Conservation (phyloP, 2,113 vertebrate genomes). For the Scatophagus argus region DNA sequence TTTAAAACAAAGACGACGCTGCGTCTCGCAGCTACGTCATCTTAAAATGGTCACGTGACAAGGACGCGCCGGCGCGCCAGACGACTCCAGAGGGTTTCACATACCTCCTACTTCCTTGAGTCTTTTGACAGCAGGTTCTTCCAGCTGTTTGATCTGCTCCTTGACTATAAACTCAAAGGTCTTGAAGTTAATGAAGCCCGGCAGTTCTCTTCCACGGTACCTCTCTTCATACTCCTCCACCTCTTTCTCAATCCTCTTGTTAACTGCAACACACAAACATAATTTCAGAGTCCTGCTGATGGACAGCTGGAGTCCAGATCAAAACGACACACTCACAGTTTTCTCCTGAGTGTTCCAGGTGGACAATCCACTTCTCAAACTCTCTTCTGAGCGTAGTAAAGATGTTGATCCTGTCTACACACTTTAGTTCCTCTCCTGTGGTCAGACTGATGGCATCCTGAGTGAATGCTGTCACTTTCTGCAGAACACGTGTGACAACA, state of each 20-base stretch:
- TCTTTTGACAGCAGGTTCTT: constrained; percentile 85
- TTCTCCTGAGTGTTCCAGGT: constrained; percentile 18
- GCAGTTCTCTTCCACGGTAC: constrained; percentile 88
- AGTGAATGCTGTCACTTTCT: constrained; percentile 88
- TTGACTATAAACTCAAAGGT: constrained; percentile 88
- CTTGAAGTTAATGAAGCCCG: constrained; percentile 88
- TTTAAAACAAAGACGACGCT: too few species aligned
- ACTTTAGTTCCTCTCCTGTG: constrained; percentile 84
- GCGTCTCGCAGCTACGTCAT: too few species aligned
- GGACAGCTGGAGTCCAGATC: neutral
- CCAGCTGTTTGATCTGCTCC: constrained; percentile 82
- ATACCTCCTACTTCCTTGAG: constrained; percentile 74
- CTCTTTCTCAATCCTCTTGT: constrained; percentile 40
- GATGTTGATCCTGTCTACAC: constrained; percentile 67
- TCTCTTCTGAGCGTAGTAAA: constrained; percentile 82
- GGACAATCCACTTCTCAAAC: constrained; percentile 77
- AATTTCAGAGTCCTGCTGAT: constrained; percentile 1
- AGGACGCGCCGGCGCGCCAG: too few species aligned
- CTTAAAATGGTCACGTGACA: too few species aligned
- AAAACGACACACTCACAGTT: constrained; percentile 77
- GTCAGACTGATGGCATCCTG: constrained; percentile 73
- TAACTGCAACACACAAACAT: constrained; percentile 75
- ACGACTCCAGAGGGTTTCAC: too few species aligned
- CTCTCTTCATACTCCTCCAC: constrained; percentile 77
- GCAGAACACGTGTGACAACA: neutral